These are phyloP conservation scores for Cyprinodon diabolis DNA, from an alignment of 2,797 vertebrate genomes.

Conservation along the genomic window DNA sequence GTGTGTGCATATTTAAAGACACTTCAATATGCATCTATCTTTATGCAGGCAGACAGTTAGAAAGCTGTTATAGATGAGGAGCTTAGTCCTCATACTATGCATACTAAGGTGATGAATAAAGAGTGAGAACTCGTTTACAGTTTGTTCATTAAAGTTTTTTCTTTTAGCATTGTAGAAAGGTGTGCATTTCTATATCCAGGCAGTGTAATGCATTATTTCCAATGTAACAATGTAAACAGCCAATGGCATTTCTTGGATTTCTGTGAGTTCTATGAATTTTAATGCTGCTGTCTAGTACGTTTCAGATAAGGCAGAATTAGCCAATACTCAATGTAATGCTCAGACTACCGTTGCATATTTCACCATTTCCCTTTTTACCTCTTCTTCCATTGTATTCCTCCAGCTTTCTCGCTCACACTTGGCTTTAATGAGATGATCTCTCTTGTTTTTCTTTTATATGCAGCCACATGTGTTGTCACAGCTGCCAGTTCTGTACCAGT, in stretches of 20 bases:
- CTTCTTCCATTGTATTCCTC: constrained; percentile 14
- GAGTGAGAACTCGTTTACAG: constrained; percentile 43
- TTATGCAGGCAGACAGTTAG: constrained; percentile 23
- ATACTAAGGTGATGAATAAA: constrained; percentile 48
- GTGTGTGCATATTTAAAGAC: constrained; percentile 5
- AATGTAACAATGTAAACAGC: constrained; percentile 66
- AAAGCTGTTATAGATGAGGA: constrained; percentile 1
- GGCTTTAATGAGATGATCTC: constrained; percentile 68
- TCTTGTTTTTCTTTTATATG: constrained; percentile 42
- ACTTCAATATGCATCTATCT: constrained; percentile 19
- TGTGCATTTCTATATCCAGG: constrained; percentile 65
- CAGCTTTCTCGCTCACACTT: constrained; percentile 35
- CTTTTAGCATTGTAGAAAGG: constrained; percentile 47
- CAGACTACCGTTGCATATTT: constrained; percentile 47
- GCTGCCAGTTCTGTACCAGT: constrained; percentile 47
- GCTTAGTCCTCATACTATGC: constrained; percentile 32
- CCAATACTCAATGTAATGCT: constrained; percentile 50
- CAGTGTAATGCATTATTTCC: constrained; percentile 72
- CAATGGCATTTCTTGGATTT: constrained; percentile 52
- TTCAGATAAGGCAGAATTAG: constrained; percentile 54
- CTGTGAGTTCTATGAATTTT: constrained; percentile 60
- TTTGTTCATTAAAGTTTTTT: constrained; percentile 61
- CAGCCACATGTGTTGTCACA: constrained; percentile 60
- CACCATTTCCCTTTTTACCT: constrained; percentile 24
- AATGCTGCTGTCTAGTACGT: constrained; percentile 49